phyloP scores from a whole-genome alignment of 2,888 invertebrate species.

The Pheosia tremula region DNA sequence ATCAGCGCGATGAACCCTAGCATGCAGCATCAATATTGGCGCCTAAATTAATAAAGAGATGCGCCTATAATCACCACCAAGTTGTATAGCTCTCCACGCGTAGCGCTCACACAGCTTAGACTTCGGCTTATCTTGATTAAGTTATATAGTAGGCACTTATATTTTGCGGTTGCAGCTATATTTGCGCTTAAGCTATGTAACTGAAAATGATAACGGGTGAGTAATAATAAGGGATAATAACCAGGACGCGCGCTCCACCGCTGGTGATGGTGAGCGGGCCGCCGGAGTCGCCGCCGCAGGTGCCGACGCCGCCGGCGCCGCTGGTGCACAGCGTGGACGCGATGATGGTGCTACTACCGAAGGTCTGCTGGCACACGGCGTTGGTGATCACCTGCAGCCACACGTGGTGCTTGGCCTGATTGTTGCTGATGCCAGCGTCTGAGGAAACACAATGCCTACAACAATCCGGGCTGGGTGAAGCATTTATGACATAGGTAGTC shows the following conservation, averaged over 20 bases:
- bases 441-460: too few relatives aligned
- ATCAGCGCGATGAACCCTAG: not conserved
- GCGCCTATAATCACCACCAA: too few relatives aligned
- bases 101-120: too few relatives aligned
- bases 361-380: constrained; percentile 41
- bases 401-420: constrained; percentile 58
- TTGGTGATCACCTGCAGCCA: constrained; percentile 54
- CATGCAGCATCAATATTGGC: not conserved
- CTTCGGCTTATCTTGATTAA: too few relatives aligned
- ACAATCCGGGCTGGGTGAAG: too few relatives aligned
- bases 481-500: too few relatives aligned
- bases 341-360: constrained; percentile 35
- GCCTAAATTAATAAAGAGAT: too few relatives aligned
- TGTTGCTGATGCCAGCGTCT: constrained; percentile 19
- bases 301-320: constrained; percentile 41
- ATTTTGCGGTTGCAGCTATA: too few relatives aligned
- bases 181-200: too few relatives aligned
- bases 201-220: not conserved
- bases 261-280: constrained; percentile 35
- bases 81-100: too few relatives aligned
- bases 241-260: constrained; percentile 28
- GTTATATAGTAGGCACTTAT: too few relatives aligned
- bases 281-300: constrained; percentile 57
- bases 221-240: constrained; percentile 14
- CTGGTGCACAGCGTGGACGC: constrained; percentile 48